A percentile compares a stretch with the other conserved stretches of the same genome.
Evolutionary conservation across 2,888 invertebrate species (phyloP).

Genomic region (Caprella mutica): DNA sequence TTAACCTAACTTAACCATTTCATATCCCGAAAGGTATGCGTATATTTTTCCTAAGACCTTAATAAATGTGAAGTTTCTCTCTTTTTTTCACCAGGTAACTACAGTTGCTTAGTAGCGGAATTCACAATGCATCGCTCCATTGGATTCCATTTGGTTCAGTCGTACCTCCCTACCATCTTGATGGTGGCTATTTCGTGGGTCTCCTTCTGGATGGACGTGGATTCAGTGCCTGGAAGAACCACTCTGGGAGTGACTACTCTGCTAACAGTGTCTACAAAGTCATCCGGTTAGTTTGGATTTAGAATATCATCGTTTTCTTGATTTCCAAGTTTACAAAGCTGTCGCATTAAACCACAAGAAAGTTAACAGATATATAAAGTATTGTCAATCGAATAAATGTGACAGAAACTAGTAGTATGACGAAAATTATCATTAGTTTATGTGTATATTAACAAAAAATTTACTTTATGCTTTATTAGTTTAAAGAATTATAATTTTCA

Average conservation of each 20-base stretch:
- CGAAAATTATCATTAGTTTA: no score
- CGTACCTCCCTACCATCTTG: slow-evolving; percentile 48
- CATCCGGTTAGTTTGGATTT: slow-evolving; percentile 38
- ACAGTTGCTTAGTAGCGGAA: slow-evolving; percentile 47
- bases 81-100: slow-evolving; percentile 42
- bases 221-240: slow-evolving; percentile 46
- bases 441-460: no score
- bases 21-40: not conserved
- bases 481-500: no score
- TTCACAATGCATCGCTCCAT: slow-evolving; percentile 46
- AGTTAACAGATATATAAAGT: no score
- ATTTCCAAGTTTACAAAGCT: no score
- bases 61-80: not conserved
- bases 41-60: not conserved
- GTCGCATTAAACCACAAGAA: no score
- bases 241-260: slow-evolving; percentile 47
- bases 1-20: no score
- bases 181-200: slow-evolving; percentile 50
- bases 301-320: no score
- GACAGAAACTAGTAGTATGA: no score
- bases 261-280: slow-evolving; percentile 44
- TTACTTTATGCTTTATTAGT: no score
- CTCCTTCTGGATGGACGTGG: slow-evolving; percentile 48
- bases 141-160: slow-evolving; percentile 48
- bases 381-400: no score